Conservation (phyloP, 2,888 invertebrate genomes). For the Actias luna region DNA sequence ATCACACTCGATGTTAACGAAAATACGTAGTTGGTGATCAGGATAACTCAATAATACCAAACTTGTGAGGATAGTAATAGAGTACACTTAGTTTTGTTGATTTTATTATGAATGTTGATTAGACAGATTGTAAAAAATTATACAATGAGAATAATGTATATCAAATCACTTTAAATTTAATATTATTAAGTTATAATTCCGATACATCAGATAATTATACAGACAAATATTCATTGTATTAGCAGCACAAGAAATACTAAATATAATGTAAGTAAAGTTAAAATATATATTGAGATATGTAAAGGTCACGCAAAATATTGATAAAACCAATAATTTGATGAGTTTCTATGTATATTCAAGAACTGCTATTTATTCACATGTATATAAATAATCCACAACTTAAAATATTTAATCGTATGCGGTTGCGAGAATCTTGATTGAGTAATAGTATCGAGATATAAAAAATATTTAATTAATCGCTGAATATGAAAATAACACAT, state of each 20-base stretch:
- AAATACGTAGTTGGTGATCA: too few species aligned
- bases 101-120: too few species aligned
- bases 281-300: background rate
- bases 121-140: too few species aligned
- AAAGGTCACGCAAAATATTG: background rate
- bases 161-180: too few species aligned
- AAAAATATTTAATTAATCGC: conserved; percentile 4
- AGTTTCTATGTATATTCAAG: background rate
- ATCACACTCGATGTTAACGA: too few species aligned
- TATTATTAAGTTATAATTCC: too few species aligned
- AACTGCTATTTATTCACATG: background rate
- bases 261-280: background rate
- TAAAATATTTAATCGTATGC: conserved; percentile 10
- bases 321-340: background rate
- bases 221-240: background rate
- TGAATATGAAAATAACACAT: conserved; percentile 14
- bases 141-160: too few species aligned
- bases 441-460: conserved; percentile 7
- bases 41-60: too few species aligned
- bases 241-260: background rate
- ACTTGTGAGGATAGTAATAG: too few species aligned
- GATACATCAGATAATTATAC: too few species aligned
- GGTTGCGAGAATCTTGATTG: conserved; percentile 12
- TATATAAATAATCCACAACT: background rate
- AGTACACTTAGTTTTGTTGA: too few species aligned